Conservation (phyloP, 1,140 invertebrate species). For the Homalodisca vitripennis region DNA sequence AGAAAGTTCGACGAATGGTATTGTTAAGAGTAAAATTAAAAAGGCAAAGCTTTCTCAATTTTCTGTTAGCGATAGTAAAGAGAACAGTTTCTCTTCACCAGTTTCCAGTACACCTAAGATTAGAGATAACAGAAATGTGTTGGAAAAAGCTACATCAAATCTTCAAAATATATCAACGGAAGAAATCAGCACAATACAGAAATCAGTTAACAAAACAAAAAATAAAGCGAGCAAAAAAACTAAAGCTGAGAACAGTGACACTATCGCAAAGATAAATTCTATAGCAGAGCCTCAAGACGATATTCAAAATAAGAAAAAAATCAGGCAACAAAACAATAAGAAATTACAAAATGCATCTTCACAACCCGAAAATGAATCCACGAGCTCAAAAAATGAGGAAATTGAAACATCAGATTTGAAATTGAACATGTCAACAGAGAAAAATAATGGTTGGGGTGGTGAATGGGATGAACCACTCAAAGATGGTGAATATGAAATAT, state of each 20-base stretch:
- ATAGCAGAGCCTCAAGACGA: too few relatives aligned
- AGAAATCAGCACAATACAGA: too few relatives aligned
- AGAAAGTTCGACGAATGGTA: not conserved
- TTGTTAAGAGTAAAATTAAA: not conserved
- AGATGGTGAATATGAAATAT: constrained; percentile 12
- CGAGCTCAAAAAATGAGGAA: not conserved
- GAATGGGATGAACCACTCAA: not conserved
- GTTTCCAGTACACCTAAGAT: not conserved
- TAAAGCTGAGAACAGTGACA: too few relatives aligned
- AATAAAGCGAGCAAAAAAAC: too few relatives aligned
- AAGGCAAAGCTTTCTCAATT: not conserved
- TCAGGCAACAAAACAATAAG: not conserved
- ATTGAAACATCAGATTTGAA: not conserved
- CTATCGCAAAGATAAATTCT: too few relatives aligned
- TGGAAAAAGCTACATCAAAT: not conserved
- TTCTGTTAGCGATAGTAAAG: constrained; percentile 12
- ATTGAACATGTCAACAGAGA: not conserved
- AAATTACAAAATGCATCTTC: not conserved
- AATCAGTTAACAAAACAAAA: too few relatives aligned
- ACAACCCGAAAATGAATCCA: not conserved
- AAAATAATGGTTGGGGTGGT: constrained; percentile 15
- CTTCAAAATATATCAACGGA: not conserved
- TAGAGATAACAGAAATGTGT: not conserved
- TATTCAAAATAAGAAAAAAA: not conserved
- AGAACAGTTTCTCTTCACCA: not conserved